Percentiles rank a stretch among this genome's conserved stretches.
phyloP scores from a whole-genome alignment of 1,140 invertebrate genomes.

The Lamellibrachia luymesi region DNA sequence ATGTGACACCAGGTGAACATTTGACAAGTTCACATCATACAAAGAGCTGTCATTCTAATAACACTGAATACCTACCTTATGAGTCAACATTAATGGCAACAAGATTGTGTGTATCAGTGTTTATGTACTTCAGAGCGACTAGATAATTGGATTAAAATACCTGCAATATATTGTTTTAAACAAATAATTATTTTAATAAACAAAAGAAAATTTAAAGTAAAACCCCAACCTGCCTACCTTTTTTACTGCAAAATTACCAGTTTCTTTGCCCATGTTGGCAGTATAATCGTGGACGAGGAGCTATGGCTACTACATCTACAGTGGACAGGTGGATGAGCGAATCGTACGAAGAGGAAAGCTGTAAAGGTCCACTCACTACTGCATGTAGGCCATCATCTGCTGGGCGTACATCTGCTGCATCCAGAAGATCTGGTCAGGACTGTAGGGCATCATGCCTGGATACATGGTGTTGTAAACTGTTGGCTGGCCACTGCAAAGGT shows the following conservation, averaged over 20 bases:
- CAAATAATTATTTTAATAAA: no score
- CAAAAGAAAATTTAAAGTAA: no score
- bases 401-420: conserved; percentile 83
- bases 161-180: no score
- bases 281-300: neutral
- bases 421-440: conserved; percentile 65
- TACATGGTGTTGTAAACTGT: neutral
- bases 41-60: neutral
- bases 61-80: neutral
- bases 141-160: neutral
- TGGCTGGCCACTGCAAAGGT: neutral
- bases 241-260: no score
- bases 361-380: conserved; percentile 56
- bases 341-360: neutral
- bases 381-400: conserved; percentile 81
- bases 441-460: conserved; percentile 19
- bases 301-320: neutral
- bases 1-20: neutral
- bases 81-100: no score
- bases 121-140: neutral
- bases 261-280: no score
- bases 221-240: no score
- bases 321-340: neutral
- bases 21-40: neutral
- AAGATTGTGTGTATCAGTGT: neutral